Evolutionary conservation across 2,797 vertebrate species (phyloP).

Genomic region (Forpus xanthops): DNA sequence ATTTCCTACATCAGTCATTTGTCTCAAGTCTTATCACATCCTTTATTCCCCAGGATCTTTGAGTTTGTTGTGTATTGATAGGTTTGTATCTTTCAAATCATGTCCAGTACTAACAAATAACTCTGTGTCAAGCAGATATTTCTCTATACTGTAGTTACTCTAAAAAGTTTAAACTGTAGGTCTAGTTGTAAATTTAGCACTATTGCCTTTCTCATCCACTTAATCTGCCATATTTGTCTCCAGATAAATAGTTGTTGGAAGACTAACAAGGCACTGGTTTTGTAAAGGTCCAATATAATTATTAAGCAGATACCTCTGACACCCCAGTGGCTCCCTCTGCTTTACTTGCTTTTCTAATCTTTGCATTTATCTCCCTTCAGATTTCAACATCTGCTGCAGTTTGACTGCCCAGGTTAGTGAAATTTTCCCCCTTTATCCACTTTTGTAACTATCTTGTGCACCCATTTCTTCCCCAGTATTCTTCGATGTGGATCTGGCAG

Average conservation of each 20-base stretch:
- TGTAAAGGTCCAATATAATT: not conserved
- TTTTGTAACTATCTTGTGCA: conserved; percentile 30
- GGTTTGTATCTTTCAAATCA: not conserved
- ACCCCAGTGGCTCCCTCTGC: conserved; percentile 32
- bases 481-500: conserved; percentile 23
- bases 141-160: not conserved
- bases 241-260: too few species aligned
- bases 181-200: not conserved
- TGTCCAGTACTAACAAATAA: not conserved
- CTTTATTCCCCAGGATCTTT: not conserved
- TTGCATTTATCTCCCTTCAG: conserved; percentile 81
- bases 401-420: conserved; percentile 78
- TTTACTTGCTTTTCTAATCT: conserved; percentile 77
- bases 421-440: conserved; percentile 48
- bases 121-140: not conserved
- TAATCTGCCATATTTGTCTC: not conserved
- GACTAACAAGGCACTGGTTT: not conserved
- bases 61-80: not conserved
- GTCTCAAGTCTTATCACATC: not conserved
- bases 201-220: conserved; percentile 3
- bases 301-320: not conserved
- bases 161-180: not conserved
- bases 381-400: conserved; percentile 78
- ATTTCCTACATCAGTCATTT: not conserved
- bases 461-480: not conserved